A percentile compares a stretch with the other conserved stretches of the same genome.
Conservation (phyloP, 1,140 invertebrate species). For the Adoxophyes honmai region DNA sequence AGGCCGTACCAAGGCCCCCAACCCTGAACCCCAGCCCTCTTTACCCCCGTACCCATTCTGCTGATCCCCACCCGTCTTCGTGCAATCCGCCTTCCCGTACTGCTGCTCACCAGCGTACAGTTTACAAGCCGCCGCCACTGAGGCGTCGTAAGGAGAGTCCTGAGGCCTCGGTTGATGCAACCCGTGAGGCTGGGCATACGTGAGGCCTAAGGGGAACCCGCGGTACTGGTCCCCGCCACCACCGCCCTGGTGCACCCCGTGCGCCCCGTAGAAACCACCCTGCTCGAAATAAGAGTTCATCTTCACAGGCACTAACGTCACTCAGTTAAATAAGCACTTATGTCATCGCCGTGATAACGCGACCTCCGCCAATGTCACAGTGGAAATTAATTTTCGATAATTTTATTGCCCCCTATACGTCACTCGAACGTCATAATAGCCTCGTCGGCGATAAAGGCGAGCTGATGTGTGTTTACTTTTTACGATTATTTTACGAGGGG, state of each 20-base stretch:
- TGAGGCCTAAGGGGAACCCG: conserved; percentile 88
- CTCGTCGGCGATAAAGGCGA: conserved; percentile 68
- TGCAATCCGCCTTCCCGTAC: conserved; percentile 79
- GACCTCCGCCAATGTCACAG: conserved; percentile 64
- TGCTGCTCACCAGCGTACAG: conserved; percentile 87
- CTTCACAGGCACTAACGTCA: conserved; percentile 70
- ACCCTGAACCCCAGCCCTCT: conserved; percentile 83
- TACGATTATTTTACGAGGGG: conserved; percentile 76
- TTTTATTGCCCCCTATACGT: conserved; percentile 75
- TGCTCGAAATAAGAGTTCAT: conserved; percentile 98
- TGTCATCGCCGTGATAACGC: conserved; percentile 72
- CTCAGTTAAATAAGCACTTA: conserved; percentile 61
- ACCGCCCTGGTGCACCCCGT: conserved; percentile 86
- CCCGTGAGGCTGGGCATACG: conserved; percentile 91
- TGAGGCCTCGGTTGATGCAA: conserved; percentile 87
- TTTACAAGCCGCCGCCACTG: conserved; percentile 91
- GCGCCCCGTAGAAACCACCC: conserved; percentile 93
- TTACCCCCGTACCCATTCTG: conserved; percentile 84
- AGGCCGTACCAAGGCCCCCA: conserved; percentile 82
- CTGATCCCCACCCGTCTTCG: conserved; percentile 78
- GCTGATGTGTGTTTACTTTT: conserved; percentile 73
- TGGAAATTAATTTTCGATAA: conserved; percentile 68
- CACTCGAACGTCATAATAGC: conserved; percentile 74
- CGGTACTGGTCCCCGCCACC: conserved; percentile 87
- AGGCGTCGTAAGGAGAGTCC: conserved; percentile 92